These are phyloP conservation scores for Pithys albifrons DNA, from an alignment of 2,113 vertebrate genomes.

Conservation along the genomic window DNA sequence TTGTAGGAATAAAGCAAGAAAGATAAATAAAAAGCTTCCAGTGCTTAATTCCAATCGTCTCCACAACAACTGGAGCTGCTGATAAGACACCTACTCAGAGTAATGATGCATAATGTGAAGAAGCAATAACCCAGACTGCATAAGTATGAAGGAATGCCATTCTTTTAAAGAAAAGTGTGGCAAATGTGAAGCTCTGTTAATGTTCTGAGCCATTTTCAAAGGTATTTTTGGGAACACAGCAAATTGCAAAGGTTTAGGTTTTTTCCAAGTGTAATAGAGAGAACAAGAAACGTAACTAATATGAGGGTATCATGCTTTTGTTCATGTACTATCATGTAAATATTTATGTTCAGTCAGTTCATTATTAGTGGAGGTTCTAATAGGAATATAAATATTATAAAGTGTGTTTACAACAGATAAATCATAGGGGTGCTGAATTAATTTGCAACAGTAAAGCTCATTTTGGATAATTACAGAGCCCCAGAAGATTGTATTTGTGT, in stretches of 20 bases:
- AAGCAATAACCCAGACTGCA: constrained; percentile 69
- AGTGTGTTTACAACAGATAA: constrained; percentile 76
- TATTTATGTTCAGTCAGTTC: constrained; percentile 60
- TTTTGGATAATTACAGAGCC: constrained; percentile 77
- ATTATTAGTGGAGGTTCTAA: constrained; percentile 70
- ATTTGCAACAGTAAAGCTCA: constrained; percentile 74
- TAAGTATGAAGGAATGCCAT: constrained; percentile 66
- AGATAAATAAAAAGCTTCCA: constrained; percentile 81
- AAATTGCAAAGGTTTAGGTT: constrained; percentile 56
- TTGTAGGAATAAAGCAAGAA: constrained; percentile 76
- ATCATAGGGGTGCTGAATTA: constrained; percentile 72
- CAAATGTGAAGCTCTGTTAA: constrained; percentile 63
- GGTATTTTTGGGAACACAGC: constrained; percentile 44
- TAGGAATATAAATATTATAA: constrained; percentile 75
- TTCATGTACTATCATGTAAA: constrained; percentile 61
- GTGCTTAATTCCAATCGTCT: constrained; percentile 78
- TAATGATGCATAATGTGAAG: constrained; percentile 79
- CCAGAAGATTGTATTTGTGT: constrained; percentile 73
- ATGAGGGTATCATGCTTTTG: constrained; percentile 48
- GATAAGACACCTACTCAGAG: constrained; percentile 80
- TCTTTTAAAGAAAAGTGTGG: constrained; percentile 69
- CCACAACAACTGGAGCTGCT: constrained; percentile 77
- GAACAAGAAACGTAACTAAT: constrained; percentile 41
- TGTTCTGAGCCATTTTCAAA: constrained; percentile 70
- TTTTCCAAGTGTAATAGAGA: constrained; percentile 24